Evolutionary conservation across 2,113 vertebrate species (phyloP).

Genomic region (Myotis yumanensis): DNA sequence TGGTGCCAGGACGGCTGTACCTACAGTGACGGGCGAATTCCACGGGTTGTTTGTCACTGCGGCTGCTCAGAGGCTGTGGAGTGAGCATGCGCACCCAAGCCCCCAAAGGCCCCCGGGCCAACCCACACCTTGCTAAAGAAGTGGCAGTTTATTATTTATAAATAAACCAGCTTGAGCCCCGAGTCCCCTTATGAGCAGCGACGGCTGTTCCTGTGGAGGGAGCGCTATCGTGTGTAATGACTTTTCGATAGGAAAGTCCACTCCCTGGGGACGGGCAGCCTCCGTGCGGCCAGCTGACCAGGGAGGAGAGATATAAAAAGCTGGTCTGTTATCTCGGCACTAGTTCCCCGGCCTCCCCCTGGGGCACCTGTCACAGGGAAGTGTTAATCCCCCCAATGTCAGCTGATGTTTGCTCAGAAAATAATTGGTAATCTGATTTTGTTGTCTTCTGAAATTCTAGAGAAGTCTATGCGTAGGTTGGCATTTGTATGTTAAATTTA

Average conservation of each 20-base stretch:
- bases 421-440: slow-evolving; percentile 15
- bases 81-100: not conserved
- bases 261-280: slow-evolving; percentile 78
- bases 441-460: slow-evolving; percentile 42
- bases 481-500: slow-evolving; percentile 29
- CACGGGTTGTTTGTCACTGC: not conserved
- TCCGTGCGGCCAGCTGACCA: slow-evolving; percentile 79
- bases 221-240: slow-evolving; percentile 82
- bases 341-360: slow-evolving; percentile 47
- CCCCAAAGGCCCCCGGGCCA: slow-evolving; percentile 53
- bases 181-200: slow-evolving; percentile 79
- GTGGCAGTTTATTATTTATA: slow-evolving; percentile 84
- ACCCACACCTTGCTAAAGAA: slow-evolving; percentile 72
- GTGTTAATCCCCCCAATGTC: slow-evolving; percentile 55
- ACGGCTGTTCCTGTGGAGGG: slow-evolving; percentile 82
- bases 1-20: slow-evolving; percentile 82
- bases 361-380: slow-evolving; percentile 61
- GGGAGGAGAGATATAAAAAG: slow-evolving; percentile 76
- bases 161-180: slow-evolving; percentile 78
- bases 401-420: slow-evolving; percentile 47
- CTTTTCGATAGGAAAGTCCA: slow-evolving; percentile 83
- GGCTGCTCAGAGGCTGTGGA: slow-evolving; percentile 45
- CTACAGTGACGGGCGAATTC: slow-evolving; percentile 79
- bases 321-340: slow-evolving; percentile 71
- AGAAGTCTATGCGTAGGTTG: not conserved